Conservation (phyloP, 2,113 vertebrate genomes). For the Varanus salvator region DNA sequence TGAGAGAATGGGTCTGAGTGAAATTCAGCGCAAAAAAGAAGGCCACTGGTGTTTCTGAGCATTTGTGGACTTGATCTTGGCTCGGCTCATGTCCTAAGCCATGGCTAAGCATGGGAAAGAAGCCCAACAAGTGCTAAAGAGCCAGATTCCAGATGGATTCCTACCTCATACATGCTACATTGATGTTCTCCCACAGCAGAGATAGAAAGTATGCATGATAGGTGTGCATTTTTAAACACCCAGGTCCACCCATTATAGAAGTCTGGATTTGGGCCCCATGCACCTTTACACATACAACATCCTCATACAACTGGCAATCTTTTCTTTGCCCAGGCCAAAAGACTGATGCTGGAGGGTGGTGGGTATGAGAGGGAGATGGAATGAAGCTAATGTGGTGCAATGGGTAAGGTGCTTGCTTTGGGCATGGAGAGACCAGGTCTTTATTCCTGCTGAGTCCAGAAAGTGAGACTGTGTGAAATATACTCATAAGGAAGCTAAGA, state of each 20-base stretch:
- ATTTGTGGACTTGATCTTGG: too few species aligned
- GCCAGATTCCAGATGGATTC: too few species aligned
- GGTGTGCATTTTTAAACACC: neutral
- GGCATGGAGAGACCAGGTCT: neutral
- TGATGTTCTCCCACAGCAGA: neutral
- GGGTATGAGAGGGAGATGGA: neutral
- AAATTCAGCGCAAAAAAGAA: too few species aligned
- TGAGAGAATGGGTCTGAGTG: too few species aligned
- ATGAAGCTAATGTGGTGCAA: neutral
- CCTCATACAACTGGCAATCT: slow-evolving; percentile 31
- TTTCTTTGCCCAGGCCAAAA: slow-evolving; percentile 35
- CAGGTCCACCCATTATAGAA: neutral
- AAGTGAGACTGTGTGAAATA: too few species aligned
- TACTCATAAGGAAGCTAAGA: neutral
- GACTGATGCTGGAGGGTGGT: neutral
- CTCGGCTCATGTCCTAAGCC: too few species aligned
- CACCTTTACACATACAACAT: slow-evolving; percentile 48
- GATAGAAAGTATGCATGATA: neutral
- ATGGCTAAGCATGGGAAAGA: too few species aligned
- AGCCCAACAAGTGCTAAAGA: too few species aligned
- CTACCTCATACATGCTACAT: neutral
- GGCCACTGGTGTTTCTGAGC: too few species aligned
- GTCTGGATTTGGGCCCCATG: neutral
- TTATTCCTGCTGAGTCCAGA: neutral
- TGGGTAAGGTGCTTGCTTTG: neutral